These are phyloP conservation scores for Calephelis perditalis DNA, from an alignment of 2,888 invertebrate species.

Conservation along the genomic window DNA sequence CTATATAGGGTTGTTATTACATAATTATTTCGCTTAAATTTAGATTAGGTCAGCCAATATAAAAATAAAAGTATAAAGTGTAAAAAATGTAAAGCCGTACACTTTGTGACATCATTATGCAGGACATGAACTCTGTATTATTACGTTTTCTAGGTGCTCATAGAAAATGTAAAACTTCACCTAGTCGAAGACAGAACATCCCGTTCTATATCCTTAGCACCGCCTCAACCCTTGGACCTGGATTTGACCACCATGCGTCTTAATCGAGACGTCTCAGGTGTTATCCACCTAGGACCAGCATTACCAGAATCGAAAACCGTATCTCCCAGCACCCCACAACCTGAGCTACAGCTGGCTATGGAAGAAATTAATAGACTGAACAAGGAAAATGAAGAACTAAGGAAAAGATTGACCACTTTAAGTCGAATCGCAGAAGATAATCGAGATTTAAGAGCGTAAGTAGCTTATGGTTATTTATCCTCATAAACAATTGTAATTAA, in stretches of 20 bases:
- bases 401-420: constrained; percentile 62
- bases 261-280: constrained; percentile 84
- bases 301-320: constrained; percentile 44
- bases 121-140: background rate
- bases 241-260: constrained; percentile 84
- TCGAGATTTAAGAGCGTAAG: constrained; percentile 70
- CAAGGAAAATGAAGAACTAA: constrained; percentile 72
- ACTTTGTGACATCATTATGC: too few species aligned
- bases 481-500: too few species aligned
- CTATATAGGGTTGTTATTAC: too few species aligned
- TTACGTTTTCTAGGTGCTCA: constrained; percentile 75
- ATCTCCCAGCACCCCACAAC: constrained; percentile 50
- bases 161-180: constrained; percentile 86
- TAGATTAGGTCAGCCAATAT: too few species aligned
- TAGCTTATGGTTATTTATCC: background rate
- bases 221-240: constrained; percentile 87
- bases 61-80: too few species aligned
- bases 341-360: constrained; percentile 66
- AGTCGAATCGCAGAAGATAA: constrained; percentile 77
- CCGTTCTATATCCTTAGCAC: constrained; percentile 87
- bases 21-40: too few species aligned
- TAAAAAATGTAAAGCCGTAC: too few species aligned
- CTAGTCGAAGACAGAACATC: constrained; percentile 91
- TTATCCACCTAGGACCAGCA: constrained; percentile 84
- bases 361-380: constrained; percentile 54